Conservation (phyloP, 2,113 vertebrate species). For the Labrus mixtus region DNA sequence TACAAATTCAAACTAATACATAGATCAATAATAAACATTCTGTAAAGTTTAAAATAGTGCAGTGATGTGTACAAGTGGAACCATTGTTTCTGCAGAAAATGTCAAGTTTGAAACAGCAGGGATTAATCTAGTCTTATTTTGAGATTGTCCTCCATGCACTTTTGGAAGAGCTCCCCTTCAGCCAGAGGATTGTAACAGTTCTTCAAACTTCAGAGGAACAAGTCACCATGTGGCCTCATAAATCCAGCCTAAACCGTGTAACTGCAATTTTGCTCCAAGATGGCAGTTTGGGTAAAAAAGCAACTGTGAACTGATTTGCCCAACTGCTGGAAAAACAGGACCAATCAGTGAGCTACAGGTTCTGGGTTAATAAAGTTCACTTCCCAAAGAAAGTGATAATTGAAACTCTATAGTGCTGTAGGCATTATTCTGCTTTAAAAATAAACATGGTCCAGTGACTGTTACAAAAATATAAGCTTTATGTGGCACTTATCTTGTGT, state of each 20-base stretch:
- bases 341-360: too few relatives aligned
- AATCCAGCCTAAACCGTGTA: slow-evolving; percentile 59
- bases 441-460: too few relatives aligned
- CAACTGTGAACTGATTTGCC: too few relatives aligned
- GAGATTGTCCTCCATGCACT: not conserved
- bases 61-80: not conserved
- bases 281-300: not conserved
- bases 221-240: slow-evolving; percentile 58
- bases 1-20: not conserved
- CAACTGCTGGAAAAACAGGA: too few relatives aligned
- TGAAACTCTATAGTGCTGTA: too few relatives aligned
- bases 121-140: slow-evolving; percentile 6
- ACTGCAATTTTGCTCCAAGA: slow-evolving; percentile 45
- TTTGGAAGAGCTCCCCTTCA: slow-evolving; percentile 40
- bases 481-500: too few relatives aligned
- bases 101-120: not conserved
- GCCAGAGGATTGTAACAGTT: slow-evolving; percentile 44
- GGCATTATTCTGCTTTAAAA: too few relatives aligned
- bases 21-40: not conserved
- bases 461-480: too few relatives aligned
- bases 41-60: too few relatives aligned
- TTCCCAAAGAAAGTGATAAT: too few relatives aligned
- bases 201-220: slow-evolving; percentile 42
- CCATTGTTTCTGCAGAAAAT: not conserved
- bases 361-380: too few relatives aligned